These are phyloP conservation scores for Exaiptasia diaphana DNA, from an alignment of 64 coral and sea anemone genomes.

Conservation along the genomic window DNA sequence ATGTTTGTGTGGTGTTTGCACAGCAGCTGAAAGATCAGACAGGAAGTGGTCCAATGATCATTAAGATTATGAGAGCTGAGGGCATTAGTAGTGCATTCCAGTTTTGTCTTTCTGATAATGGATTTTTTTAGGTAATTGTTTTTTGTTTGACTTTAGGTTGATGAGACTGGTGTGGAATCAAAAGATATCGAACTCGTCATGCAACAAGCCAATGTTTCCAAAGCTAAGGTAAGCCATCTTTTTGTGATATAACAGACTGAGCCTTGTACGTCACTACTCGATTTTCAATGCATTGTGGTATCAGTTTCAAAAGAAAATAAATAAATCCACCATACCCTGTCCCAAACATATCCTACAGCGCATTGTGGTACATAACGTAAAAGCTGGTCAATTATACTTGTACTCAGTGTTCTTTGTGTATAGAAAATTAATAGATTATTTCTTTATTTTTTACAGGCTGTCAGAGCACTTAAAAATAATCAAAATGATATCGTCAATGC, in stretches of 20 bases:
- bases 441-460: slow-evolving; percentile 49
- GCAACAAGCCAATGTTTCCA: slow-evolving; percentile 95
- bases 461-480: slow-evolving; percentile 89
- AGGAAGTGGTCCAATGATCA: slow-evolving; percentile 38
- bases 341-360: too few species aligned
- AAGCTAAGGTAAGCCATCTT: slow-evolving; percentile 83
- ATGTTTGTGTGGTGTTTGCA: slow-evolving; percentile 7
- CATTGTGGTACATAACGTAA: too few species aligned
- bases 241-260: background rate
- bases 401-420: too few species aligned
- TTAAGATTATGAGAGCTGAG: slow-evolving; percentile 68
- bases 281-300: too few species aligned
- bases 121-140: background rate
- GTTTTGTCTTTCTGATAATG: background rate
- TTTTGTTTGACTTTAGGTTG: slow-evolving; percentile 54
- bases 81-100: background rate
- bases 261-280: too few species aligned
- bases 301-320: too few species aligned
- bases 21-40: background rate
- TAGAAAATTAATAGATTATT: too few species aligned
- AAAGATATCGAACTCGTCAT: slow-evolving; percentile 95
- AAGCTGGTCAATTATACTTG: too few species aligned
- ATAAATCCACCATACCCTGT: too few species aligned
- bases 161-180: slow-evolving; percentile 78
- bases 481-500: slow-evolving; percentile 96